Conservation (phyloP, 2,888 invertebrate genomes). For the Cerastoderma edule region DNA sequence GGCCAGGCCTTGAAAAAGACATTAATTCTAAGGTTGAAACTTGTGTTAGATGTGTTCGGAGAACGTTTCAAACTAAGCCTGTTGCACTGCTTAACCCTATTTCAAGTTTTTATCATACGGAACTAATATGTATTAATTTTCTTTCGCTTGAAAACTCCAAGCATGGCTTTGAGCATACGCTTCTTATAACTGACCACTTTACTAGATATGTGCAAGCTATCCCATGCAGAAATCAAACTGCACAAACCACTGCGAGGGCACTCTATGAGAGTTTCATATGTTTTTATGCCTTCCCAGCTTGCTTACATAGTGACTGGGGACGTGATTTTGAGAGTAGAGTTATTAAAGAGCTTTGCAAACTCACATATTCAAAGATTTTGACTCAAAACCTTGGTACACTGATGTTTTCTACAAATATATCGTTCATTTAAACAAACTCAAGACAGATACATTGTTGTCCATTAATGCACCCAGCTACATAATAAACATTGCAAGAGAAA, state of each 20-base stretch:
- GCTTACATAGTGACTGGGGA: constrained; percentile 6
- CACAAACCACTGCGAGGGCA: neutral
- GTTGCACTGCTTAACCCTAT: neutral
- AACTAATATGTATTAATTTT: neutral
- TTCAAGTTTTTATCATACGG: neutral
- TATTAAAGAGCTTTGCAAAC: neutral
- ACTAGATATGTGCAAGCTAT: neutral
- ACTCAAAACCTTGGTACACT: no score
- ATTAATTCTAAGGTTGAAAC: neutral
- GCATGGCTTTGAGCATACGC: neutral
- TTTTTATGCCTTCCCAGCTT: neutral
- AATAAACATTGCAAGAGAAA: no score
- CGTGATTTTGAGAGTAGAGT: constrained; percentile 9
- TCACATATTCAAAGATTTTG: no score
- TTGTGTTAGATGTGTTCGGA: neutral
- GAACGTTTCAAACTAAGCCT: neutral
- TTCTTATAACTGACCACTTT: constrained; percentile 2
- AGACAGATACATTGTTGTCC: no score
- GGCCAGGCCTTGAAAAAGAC: neutral
- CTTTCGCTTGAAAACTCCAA: neutral
- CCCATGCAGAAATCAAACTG: neutral
- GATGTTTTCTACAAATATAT: no score
- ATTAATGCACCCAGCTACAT: no score
- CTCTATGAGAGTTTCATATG: neutral
- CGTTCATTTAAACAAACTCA: no score